phyloP scores from a whole-genome alignment of 1,140 invertebrate genomes.

The Manduca sexta region DNA sequence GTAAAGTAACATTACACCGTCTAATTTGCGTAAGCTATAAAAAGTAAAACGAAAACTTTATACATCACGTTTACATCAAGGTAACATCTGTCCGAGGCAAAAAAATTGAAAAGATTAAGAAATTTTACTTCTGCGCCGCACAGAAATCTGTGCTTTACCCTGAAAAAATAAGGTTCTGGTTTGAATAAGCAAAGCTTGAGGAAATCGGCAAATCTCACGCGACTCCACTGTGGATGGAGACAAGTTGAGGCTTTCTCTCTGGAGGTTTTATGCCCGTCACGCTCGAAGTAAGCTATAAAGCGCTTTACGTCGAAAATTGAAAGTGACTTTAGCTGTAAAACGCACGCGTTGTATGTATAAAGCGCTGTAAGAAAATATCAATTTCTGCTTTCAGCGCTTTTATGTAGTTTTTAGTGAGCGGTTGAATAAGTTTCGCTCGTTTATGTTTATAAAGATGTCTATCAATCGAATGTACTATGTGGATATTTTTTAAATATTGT shows the following conservation, averaged over 20 bases:
- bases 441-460: too few relatives aligned
- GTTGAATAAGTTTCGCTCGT: too few relatives aligned
- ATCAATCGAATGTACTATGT: too few relatives aligned
- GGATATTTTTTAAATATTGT: too few relatives aligned
- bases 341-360: constrained; percentile 29
- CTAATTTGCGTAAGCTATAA: constrained; percentile 16
- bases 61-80: constrained; percentile 20
- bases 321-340: constrained; percentile 55
- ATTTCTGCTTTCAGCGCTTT: constrained; percentile 28
- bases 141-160: constrained; percentile 5
- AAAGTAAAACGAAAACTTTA: constrained; percentile 31
- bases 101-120: constrained; percentile 30
- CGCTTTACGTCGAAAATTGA: constrained; percentile 60
- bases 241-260: constrained; percentile 27
- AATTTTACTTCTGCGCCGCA: constrained; percentile 7
- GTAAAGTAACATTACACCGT: background rate
- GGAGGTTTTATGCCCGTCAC: constrained; percentile 46
- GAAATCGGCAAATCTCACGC: constrained; percentile 23
- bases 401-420: too few relatives aligned
- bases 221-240: constrained; percentile 27
- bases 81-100: constrained; percentile 28
- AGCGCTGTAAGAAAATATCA: constrained; percentile 40
- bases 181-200: constrained; percentile 7
- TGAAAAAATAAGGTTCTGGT: constrained; percentile 9
- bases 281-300: constrained; percentile 44